Evolutionary conservation across 2,797 vertebrate species (phyloP).

Genomic region (Leucoraja ocellata): DNA sequence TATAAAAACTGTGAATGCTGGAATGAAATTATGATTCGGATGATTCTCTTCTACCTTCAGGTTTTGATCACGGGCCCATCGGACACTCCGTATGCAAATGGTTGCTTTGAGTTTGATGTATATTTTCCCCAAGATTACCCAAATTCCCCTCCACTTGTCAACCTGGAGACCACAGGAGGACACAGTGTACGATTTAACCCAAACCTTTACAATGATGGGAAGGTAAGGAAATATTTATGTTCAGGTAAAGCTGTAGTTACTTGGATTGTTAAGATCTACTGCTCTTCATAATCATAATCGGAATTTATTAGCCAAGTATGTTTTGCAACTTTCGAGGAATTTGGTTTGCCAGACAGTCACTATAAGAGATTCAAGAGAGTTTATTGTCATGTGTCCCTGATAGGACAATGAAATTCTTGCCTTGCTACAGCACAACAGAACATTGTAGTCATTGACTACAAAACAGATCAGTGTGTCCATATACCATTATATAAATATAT

Average conservation of each 20-base stretch:
- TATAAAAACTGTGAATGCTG: background rate
- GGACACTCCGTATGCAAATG: slow-evolving; percentile 93
- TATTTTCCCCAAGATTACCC: slow-evolving; percentile 99
- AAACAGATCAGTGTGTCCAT: too few species aligned
- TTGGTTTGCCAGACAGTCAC: too few species aligned
- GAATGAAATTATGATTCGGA: background rate
- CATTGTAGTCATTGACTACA: too few species aligned
- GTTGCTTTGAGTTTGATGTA: slow-evolving; percentile 96
- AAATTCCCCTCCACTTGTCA: slow-evolving; percentile 94
- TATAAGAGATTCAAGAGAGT: too few species aligned
- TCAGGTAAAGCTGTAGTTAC: background rate
- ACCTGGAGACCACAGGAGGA: slow-evolving; percentile 94
- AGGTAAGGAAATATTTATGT: slow-evolving; percentile 58
- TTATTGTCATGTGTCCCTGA: too few species aligned
- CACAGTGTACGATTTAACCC: slow-evolving; percentile 97
- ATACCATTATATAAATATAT: too few species aligned
- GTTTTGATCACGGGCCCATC: slow-evolving; percentile 97
- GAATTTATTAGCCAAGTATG: too few species aligned
- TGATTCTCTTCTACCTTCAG: slow-evolving; percentile 50
- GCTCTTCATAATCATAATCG: too few species aligned
- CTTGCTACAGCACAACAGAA: too few species aligned
- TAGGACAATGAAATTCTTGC: too few species aligned
- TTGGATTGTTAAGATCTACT: too few species aligned
- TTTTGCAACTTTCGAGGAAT: too few species aligned
- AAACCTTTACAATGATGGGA: slow-evolving; percentile 98